Evolutionary conservation across 1,140 invertebrate species (phyloP), one percentile per base, ranked within the genome.

Genomic region (Brachionus calyciflorus): DNA sequence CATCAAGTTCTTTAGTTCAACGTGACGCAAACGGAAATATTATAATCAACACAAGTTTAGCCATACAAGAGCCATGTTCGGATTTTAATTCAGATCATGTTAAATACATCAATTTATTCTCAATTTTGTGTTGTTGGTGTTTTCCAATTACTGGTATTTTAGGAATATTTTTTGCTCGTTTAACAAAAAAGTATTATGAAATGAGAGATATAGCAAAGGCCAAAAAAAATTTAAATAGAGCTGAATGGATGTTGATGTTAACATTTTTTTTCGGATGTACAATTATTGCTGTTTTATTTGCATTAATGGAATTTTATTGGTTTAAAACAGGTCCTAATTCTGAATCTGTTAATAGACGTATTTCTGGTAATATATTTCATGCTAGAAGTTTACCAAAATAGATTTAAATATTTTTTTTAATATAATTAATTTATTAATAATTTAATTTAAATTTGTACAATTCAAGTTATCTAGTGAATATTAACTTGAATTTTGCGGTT

Each of bases 181-280:
- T 51, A 21, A 73, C 69, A 1, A 49, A 55, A 21, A 51, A 21
- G 19, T 73, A 73, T 41, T 73, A 48, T 17, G 28, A 51, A 3
- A 73, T 17, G 19, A n/a, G 69, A 12, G 46, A 73, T 28, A 12
- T 49, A 12, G 30, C 26, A 10, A 33, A 21, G 14, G 69, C 69
- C 7, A 73, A 73, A 26, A 73, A 73, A 26, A 51, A 26, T 26
- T 14, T 73, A 4, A 55, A 49, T 33, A 4, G 69, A 0, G 69
- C 69, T n/a, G 69, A 73, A 73, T 73, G 69, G 69, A 51, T 55
- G 69, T 33, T 73, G 4, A 49, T 73, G 30, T 33, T 73, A 7
- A 73, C 69, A 17, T 73, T 73, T 51, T 73, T 73, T 51, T 73
- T 73, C 14, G 69, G 69, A 17, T 73, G 46, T 30, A 73, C 69